These are phyloP conservation scores for Villa cingulata DNA, from an alignment of 2,888 invertebrate species.

Conservation along the genomic window DNA sequence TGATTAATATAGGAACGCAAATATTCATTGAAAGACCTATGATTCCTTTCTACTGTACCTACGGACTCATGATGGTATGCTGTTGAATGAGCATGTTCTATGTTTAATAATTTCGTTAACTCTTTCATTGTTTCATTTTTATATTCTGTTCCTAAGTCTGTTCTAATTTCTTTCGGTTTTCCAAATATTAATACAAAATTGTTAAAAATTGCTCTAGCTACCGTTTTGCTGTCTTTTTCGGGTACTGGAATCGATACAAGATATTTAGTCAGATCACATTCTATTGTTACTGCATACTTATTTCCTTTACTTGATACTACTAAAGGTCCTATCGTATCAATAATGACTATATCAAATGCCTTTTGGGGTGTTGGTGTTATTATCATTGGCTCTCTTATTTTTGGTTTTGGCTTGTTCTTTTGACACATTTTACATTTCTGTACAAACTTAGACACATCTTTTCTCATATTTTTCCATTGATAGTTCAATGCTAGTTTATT, in stretches of 20 bases:
- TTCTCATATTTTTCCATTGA: neutral
- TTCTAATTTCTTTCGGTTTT: constrained; percentile 1
- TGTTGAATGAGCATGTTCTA: constrained; percentile 3
- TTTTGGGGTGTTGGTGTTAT: constrained; percentile 3
- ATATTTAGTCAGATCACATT: constrained; percentile 10
- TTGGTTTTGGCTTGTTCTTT: neutral
- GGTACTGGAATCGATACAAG: constrained; percentile 2
- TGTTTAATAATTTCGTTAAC: constrained; percentile 1
- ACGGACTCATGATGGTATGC: constrained; percentile 5
- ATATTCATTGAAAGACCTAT: constrained; percentile 11
- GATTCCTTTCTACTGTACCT: constrained; percentile 9
- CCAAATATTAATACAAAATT: constrained; percentile 9
- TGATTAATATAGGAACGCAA: constrained; percentile 6
- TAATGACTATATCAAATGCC: constrained; percentile 5
- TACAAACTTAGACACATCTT: neutral
- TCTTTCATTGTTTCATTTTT: constrained; percentile 5
- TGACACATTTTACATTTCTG: constrained; percentile 4
- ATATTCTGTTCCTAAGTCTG: constrained; percentile 7
- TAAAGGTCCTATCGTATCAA: constrained; percentile 7
- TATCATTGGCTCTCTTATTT: neutral
- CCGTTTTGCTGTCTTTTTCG: constrained; percentile 2
- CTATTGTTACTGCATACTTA: constrained; percentile 5
- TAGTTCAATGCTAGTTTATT: neutral
- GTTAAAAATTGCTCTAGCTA: constrained; percentile 10
- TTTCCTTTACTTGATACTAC: neutral